Evolutionary conservation across 2,888 invertebrate species (phyloP), one percentile per base, ranked within the genome.

Genomic region (Ischnus inquisitorius): DNA sequence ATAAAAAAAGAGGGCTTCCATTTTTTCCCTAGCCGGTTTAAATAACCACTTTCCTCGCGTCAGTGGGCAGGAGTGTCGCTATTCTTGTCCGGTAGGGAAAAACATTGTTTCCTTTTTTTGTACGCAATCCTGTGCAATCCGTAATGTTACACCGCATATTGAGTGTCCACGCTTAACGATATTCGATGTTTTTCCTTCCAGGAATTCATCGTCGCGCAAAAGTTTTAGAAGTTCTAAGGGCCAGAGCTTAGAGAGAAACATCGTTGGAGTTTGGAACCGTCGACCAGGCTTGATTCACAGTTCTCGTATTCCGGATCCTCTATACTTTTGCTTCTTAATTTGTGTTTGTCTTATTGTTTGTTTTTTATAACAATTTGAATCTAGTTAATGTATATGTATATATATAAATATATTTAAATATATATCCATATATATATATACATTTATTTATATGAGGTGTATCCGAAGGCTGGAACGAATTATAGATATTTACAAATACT

Each of bases 401-500:
- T 46, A 72, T 62, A n/a, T 16, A 67, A 19, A 60, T 16, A 54
- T 62, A 65, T 60, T 8, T 62, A 71, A 79, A 68, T 43, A 71
- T 72, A n/a, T n/a, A n/a, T n/a, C n/a, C 60, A 60, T 60, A 60
- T 46, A 72, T 62, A n/a, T 16, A 67, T 16, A 60, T 16, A 54
- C 46, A 67, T 78, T 79, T 82, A 76, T 76, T 76, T 72, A 62
- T 80, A 48, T 68, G 54, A 69, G 69, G 48, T 78, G 68, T 41
- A 64, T 79, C 60, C 75, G 39, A 72, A 28, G 60, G 28, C 28
- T 72, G 72, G 51, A 69, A 60, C 34, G 43, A 54, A 12, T 41
- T 25, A 68, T 81, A 60, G 57, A 72, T 82, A 82, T 82, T 67
- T 78, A 78, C 67, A 83, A 78, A 81, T 83, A 81, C 46, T 22